Percentiles rank a stretch among this genome's conserved stretches.
These are phyloP conservation scores for Xiphias gladius DNA, from an alignment of 2,113 vertebrate species.

Conservation along the genomic window DNA sequence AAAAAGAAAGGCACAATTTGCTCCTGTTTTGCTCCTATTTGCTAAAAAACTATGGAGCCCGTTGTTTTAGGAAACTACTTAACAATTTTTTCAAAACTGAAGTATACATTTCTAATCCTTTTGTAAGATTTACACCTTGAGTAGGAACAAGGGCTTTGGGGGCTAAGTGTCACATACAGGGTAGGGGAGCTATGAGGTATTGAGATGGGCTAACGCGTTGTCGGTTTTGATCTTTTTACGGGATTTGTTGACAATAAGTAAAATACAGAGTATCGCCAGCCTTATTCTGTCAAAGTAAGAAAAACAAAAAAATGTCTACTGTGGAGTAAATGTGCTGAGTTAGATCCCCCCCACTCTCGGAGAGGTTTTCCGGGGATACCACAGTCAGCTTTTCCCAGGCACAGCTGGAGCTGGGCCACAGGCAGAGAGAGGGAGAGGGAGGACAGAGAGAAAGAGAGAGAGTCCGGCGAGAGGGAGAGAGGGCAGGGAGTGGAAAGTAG, in stretches of 20 bases:
- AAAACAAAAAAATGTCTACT: conserved; percentile 50
- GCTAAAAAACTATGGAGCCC: neutral
- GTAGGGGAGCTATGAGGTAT: neutral
- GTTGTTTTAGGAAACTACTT: neutral
- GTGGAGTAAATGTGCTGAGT: conserved; percentile 66
- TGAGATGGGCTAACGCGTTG: neutral
- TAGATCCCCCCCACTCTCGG: conserved; percentile 43
- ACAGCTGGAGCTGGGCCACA: conserved; percentile 63
- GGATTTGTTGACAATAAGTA: conserved; percentile 4
- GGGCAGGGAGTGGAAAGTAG: conserved; percentile 28
- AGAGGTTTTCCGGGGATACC: conserved; percentile 75
- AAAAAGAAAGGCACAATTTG: neutral
- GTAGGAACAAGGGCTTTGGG: neutral
- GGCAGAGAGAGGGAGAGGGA: conserved; percentile 17
- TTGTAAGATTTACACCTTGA: conserved; percentile 2
- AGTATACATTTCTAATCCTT: neutral
- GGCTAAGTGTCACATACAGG: neutral
- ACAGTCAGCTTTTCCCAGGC: conserved; percentile 80
- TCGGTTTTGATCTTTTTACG: neutral
- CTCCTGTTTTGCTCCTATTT: neutral
- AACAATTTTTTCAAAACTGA: neutral
- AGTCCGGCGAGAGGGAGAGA: conserved; percentile 17
- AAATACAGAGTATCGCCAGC: conserved; percentile 12
- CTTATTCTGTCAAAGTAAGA: conserved; percentile 33
- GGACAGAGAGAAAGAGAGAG: neutral